These are phyloP conservation scores for Platypus cylindrus DNA, from an alignment of 2,888 invertebrate species.

Conservation along the genomic window DNA sequence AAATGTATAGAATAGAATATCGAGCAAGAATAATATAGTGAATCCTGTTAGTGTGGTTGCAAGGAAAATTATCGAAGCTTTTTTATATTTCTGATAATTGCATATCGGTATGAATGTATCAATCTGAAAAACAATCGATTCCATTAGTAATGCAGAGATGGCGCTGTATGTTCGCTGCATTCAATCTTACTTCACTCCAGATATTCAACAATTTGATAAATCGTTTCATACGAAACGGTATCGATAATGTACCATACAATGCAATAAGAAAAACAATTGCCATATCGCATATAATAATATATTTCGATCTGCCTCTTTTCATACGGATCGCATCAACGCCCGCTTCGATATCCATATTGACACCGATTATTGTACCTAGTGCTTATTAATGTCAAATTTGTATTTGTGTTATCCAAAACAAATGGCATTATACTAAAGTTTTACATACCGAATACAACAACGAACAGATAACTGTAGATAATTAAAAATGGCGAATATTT, in stretches of 20 bases:
- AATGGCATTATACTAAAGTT: neutral
- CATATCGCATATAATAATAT: conserved; percentile 21
- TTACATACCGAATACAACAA: conserved; percentile 18
- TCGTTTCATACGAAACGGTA: conserved; percentile 18
- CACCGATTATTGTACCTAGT: conserved; percentile 16
- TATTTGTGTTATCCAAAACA: neutral
- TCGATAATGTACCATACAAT: conserved; percentile 16
- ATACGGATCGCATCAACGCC: conserved; percentile 18
- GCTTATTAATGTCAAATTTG: neutral
- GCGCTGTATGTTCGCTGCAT: neutral
- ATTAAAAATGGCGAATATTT: conserved; percentile 16
- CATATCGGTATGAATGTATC: conserved; percentile 17
- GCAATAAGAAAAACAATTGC: conserved; percentile 18
- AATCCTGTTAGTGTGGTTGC: conserved; percentile 6
- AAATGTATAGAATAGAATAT: conserved; percentile 15
- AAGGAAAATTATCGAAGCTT: conserved; percentile 15
- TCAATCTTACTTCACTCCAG: conserved; percentile 15
- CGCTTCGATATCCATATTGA: conserved; percentile 19
- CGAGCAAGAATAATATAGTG: conserved; percentile 13
- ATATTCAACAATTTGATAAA: conserved; percentile 18
- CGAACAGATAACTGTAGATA: conserved; percentile 20
- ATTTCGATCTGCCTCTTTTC: conserved; percentile 18
- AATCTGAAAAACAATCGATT: conserved; percentile 13
- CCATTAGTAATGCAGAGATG: neutral
- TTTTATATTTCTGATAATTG: conserved; percentile 10